Conservation (phyloP, 37 sponge, comb jelly and placozoan species). For the Cladorhizidae sp. region DNA sequence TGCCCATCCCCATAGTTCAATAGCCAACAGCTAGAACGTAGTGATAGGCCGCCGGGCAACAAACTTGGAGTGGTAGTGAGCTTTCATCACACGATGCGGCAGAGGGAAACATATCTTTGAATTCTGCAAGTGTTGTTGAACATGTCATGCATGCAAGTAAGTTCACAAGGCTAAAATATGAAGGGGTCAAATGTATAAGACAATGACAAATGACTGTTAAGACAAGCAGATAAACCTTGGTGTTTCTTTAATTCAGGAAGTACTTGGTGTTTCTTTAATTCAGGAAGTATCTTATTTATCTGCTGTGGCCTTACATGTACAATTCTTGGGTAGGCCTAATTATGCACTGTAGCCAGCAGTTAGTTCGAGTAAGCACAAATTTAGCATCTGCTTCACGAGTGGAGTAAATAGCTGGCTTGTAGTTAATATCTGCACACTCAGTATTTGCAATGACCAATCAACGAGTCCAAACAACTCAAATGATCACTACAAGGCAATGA, state of each 20-base stretch:
- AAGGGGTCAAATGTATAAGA: too few relatives aligned
- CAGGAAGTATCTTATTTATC: too few relatives aligned
- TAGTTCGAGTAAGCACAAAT: neutral
- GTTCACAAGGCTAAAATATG: too few relatives aligned
- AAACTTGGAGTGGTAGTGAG: slow-evolving; percentile 82
- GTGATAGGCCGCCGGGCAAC: slow-evolving; percentile 88
- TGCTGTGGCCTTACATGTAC: too few relatives aligned
- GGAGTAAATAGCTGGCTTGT: slow-evolving; percentile 16
- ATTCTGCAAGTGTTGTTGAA: slow-evolving; percentile 68
- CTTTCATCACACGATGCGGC: slow-evolving; percentile 87
- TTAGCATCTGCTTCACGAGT: slow-evolving; percentile 1
- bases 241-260: too few relatives aligned
- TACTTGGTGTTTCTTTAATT: too few relatives aligned
- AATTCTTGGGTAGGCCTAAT: too few relatives aligned
- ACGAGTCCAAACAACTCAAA: neutral
- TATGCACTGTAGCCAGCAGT: slow-evolving; percentile 21
- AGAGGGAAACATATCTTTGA: slow-evolving; percentile 93
- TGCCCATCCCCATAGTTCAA: too few relatives aligned
- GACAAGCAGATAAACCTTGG: too few relatives aligned
- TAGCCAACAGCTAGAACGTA: slow-evolving; percentile 47
- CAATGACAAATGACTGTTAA: too few relatives aligned
- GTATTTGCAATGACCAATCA: slow-evolving; percentile 1
- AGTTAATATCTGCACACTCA: slow-evolving; percentile 12
- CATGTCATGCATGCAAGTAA: too few relatives aligned
- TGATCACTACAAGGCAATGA: neutral